Conservation (phyloP, 53 echinoderm and acorn worm genomes). For the Holothuria leucospilota region DNA sequence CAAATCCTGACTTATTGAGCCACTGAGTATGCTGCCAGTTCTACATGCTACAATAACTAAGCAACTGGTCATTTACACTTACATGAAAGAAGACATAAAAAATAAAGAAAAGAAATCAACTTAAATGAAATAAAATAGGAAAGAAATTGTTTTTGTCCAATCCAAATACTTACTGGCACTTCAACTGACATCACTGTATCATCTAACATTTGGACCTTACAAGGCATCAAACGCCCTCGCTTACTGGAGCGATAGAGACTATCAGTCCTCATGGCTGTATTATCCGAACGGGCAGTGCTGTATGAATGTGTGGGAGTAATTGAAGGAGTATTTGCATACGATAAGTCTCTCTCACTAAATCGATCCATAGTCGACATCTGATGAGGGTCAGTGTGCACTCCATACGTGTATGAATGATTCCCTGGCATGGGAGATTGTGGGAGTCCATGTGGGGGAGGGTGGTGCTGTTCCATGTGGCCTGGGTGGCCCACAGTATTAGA, state of each 20-base stretch:
- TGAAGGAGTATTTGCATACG: conserved; percentile 81
- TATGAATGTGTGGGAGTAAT: conserved; percentile 96
- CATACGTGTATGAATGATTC: conserved; percentile 49
- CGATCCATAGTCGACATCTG: conserved; percentile 40
- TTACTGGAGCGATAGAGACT: conserved; percentile 68
- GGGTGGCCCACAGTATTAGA: conserved; percentile 10
- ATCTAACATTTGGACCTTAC: conserved; percentile 93
- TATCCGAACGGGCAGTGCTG: conserved; percentile 89
- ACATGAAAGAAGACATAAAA: too few species aligned
- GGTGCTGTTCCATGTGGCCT: conserved; percentile 18
- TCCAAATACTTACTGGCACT: conserved; percentile 77
- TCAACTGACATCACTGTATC: conserved; percentile 86
- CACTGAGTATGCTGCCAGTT: too few species aligned
- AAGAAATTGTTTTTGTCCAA: too few species aligned
- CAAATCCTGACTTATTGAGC: too few species aligned
- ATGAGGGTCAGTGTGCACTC: conserved; percentile 14
- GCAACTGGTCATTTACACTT: too few species aligned
- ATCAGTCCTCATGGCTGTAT: conserved; percentile 68
- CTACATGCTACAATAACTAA: too few species aligned
- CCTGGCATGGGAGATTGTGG: conserved; percentile 45
- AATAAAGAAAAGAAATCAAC: too few species aligned
- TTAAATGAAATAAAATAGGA: too few species aligned
- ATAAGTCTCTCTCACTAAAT: conserved; percentile 70
- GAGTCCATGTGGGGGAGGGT: conserved; percentile 45
- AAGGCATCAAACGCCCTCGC: conserved; percentile 75